Evolutionary conservation across 2,113 vertebrate species (phyloP).

Genomic region (Panthera tigris): DNA sequence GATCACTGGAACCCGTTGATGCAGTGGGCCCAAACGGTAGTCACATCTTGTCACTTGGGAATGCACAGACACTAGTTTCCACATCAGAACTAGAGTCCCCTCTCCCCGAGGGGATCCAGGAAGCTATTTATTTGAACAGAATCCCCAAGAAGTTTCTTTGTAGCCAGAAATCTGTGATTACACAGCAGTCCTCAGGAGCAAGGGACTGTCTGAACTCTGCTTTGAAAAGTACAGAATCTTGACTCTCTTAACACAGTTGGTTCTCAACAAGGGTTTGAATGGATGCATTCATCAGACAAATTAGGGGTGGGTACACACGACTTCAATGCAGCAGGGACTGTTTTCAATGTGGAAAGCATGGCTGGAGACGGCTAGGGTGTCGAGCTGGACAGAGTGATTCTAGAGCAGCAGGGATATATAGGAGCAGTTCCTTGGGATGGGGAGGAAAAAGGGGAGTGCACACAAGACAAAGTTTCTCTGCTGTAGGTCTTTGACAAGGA

Average conservation of each 20-base stretch:
- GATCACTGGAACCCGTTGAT: neutral
- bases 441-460: too few relatives aligned
- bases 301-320: fast-evolving
- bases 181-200: neutral
- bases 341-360: fast-evolving
- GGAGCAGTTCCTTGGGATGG: neutral
- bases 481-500: neutral
- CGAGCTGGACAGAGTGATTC: neutral
- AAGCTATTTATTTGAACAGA: neutral
- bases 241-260: neutral
- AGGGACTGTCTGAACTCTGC: neutral
- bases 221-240: neutral
- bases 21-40: neutral
- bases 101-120: neutral
- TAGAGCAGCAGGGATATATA: neutral
- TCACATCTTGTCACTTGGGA: neutral
- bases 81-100: neutral
- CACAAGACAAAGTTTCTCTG: neutral
- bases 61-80: neutral
- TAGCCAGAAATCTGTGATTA: neutral
- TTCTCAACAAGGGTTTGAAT: neutral
- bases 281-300: too few relatives aligned
- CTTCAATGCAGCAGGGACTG: neutral
- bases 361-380: fast-evolving
- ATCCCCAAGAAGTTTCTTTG: neutral